Percentiles rank a stretch among this genome's conserved stretches.
phyloP scores from a whole-genome alignment of 2,888 invertebrate genomes.

The Drosophila ustulata region DNA sequence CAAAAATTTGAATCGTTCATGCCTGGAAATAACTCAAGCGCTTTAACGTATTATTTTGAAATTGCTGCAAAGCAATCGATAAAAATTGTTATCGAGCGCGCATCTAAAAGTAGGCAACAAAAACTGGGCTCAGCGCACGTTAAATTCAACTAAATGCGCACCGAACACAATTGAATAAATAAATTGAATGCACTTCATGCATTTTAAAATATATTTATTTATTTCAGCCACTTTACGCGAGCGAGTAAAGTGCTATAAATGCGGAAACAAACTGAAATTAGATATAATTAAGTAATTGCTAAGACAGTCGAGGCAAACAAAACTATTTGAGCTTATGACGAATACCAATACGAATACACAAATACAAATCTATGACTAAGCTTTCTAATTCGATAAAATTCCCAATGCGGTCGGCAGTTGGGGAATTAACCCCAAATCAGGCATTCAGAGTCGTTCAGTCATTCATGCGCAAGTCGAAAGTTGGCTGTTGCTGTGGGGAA shows the following conservation, averaged over 20 bases:
- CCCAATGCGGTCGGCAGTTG: not conserved
- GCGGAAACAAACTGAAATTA: no score
- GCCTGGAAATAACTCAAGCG: no score
- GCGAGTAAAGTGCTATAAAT: no score
- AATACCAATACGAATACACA: not conserved
- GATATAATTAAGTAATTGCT: not conserved
- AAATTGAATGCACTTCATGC: no score
- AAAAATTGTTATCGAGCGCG: not conserved
- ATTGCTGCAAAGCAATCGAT: not conserved
- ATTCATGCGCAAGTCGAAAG: conserved; percentile 45
- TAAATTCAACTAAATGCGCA: no score
- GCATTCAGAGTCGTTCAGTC: not conserved
- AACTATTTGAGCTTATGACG: not conserved
- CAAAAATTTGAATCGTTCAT: no score
- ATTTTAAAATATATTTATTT: no score
- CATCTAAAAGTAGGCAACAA: not conserved
- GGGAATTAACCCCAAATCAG: not conserved
- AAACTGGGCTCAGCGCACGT: no score
- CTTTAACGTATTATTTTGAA: no score
- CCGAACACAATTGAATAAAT: no score
- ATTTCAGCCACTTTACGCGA: no score
- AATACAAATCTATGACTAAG: not conserved
- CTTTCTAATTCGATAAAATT: conserved; percentile 1
- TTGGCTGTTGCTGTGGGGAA: conserved; percentile 14
- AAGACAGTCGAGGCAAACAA: not conserved